Evolutionary conservation across 2,113 vertebrate genomes (phyloP).

Genomic region (Takifugu bimaculatus): DNA sequence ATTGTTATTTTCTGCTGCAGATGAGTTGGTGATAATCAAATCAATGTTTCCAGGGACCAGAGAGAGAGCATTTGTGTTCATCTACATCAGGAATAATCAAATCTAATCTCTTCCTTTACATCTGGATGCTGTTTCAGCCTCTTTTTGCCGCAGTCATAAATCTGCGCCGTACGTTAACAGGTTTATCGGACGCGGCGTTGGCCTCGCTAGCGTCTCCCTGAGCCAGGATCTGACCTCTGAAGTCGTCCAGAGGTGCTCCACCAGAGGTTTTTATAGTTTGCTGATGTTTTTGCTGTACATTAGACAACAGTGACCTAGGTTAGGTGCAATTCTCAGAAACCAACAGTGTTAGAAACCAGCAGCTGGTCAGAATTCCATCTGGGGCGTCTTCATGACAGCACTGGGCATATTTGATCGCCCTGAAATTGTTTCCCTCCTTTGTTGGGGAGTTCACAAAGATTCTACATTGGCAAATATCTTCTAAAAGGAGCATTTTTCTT

Average conservation of each 20-base stretch:
- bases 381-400: too few relatives aligned
- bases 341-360: too few relatives aligned
- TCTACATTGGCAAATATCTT: too few relatives aligned
- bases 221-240: neutral
- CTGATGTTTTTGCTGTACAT: constrained; percentile 1
- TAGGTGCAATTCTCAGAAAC: too few relatives aligned
- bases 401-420: too few relatives aligned
- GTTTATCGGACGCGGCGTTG: constrained; percentile 6
- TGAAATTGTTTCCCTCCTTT: too few relatives aligned
- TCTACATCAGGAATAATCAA: constrained; percentile 23
- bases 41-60: constrained; percentile 45
- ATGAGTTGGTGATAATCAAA: constrained; percentile 14
- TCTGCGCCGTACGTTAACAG: constrained; percentile 34
- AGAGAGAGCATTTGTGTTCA: constrained; percentile 5
- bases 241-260: neutral
- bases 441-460: too few relatives aligned
- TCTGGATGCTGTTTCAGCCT: constrained; percentile 29
- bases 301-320: too few relatives aligned
- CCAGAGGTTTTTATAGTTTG: constrained; percentile 5
- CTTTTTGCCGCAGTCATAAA: constrained; percentile 25
- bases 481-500: too few relatives aligned
- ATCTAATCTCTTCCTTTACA: constrained; percentile 13
- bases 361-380: too few relatives aligned
- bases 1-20: constrained; percentile 25
- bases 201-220: constrained; percentile 7